Evolutionary conservation across 2,797 vertebrate species (phyloP).

Genomic region (Serranus cabrilla): DNA sequence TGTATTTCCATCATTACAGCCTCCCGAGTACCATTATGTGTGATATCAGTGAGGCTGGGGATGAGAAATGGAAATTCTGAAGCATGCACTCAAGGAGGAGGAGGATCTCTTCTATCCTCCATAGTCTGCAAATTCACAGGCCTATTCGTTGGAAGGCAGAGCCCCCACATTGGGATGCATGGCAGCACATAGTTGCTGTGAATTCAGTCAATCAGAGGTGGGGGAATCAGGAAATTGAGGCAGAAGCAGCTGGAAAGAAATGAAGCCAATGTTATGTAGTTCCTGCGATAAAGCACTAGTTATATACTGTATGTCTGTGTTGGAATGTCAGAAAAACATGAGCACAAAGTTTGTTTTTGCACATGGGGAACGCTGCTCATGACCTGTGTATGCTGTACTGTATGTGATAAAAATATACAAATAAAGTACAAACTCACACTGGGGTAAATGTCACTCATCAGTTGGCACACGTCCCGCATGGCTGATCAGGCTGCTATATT

Average conservation of each 20-base stretch:
- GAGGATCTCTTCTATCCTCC: neutral
- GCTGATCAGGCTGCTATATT: slow-evolving; percentile 63
- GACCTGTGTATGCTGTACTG: neutral
- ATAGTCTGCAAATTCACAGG: slow-evolving; percentile 3
- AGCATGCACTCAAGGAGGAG: neutral
- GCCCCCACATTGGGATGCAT: slow-evolving; percentile 12
- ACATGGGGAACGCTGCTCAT: neutral
- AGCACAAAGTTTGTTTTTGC: slow-evolving; percentile 5
- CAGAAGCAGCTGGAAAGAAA: neutral
- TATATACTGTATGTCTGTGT: neutral
- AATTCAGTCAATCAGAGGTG: neutral
- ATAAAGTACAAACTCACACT: neutral
- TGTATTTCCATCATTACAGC: neutral
- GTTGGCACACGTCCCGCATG: slow-evolving; percentile 44
- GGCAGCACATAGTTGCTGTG: neutral
- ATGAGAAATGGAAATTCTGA: neutral
- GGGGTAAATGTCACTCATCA: slow-evolving; percentile 24
- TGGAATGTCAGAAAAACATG: neutral
- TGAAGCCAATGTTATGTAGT: neutral
- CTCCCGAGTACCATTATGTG: neutral
- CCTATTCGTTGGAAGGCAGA: neutral
- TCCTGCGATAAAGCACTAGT: neutral
- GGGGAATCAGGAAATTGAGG: neutral
- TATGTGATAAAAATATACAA: slow-evolving; percentile 1
- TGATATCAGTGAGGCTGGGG: neutral